Percentiles rank a stretch among this genome's conserved stretches.
These are phyloP conservation scores for Triplophysa tibetana DNA, from an alignment of 2,113 vertebrate species.

Conservation along the genomic window DNA sequence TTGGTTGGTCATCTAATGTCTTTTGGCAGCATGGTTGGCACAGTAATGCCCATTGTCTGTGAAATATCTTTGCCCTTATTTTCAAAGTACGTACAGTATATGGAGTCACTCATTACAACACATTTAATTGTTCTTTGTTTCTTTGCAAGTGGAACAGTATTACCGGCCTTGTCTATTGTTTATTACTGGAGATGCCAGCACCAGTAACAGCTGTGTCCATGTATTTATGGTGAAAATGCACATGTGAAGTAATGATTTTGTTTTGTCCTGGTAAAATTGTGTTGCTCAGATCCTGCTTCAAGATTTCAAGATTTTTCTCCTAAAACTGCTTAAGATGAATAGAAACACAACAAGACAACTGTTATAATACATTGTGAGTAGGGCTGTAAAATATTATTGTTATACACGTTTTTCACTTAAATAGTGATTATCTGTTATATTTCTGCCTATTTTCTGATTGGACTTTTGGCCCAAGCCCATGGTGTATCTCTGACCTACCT, in stretches of 20 bases:
- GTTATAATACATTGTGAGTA: no score
- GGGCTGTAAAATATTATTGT: no score
- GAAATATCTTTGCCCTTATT: neutral
- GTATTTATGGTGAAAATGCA: no score
- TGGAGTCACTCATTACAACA: conserved; percentile 10
- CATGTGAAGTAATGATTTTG: no score
- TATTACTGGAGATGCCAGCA: neutral
- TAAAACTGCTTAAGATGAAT: no score
- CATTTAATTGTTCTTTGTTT: neutral
- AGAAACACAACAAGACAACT: no score
- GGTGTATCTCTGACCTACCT: neutral
- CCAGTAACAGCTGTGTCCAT: no score
- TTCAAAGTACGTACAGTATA: neutral
- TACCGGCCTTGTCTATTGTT: neutral
- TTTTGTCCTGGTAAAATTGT: no score
- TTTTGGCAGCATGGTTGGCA: neutral
- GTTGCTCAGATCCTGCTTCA: no score
- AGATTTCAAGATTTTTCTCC: no score
- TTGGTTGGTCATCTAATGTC: neutral
- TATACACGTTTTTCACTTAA: no score
- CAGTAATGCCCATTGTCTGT: neutral
- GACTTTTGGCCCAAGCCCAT: neutral
- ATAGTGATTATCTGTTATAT: no score
- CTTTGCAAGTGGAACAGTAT: neutral
- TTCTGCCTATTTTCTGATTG: neutral